Base-by-base conservation (phyloP, 1,140 invertebrate genomes). In the Onthophagus taurus region DNA sequence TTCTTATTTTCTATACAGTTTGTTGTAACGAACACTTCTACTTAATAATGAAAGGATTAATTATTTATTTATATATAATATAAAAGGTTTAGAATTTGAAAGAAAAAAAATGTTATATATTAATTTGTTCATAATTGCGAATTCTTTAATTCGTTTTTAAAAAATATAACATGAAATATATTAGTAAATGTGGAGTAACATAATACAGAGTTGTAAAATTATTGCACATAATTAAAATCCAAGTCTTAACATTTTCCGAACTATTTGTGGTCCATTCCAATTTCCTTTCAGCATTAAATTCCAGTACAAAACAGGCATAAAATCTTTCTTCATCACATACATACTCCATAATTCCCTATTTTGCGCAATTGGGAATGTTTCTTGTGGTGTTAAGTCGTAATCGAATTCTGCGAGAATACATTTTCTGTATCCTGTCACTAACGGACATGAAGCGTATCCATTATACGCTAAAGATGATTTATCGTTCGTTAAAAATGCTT, bases 361-460 rank as follows among this genome's bases (percentile, higher is more conserved):
- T 70, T 98, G 93, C 59, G 93, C 75, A 21, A 97, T 59, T 0
- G 95, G 95, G 53, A 98, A 85, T 0, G 96, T 98, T 70, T 99
- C 96, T 49, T 86, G 55, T 0, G 91, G 89, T 34, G 84, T 68
- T 1, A 85, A 75, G 52, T 83, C 73, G 57, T 93, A 96, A 60
- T 95, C 81, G 69, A 99, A 99, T 70, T 99, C 96, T 0, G 94
- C 93, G 48, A 97, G 65, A 49, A 98, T 93, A 59, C 88, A 92
- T 45, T 74, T 79, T 23, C 63, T 69, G 54, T 82, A 82, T 7
- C 82, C 81, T 11, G 93, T 97, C 1, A 97, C 79, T 12, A 99
- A 68, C 0, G 96, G 96, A 70, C 96, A 99, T 1, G 93, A 94
- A 1, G 94, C 89, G 60, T 99, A 99, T 4, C 95, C 95, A 68